Evolutionary conservation across 2,888 invertebrate species (phyloP).

Genomic region (Andrena haemorrhoa): DNA sequence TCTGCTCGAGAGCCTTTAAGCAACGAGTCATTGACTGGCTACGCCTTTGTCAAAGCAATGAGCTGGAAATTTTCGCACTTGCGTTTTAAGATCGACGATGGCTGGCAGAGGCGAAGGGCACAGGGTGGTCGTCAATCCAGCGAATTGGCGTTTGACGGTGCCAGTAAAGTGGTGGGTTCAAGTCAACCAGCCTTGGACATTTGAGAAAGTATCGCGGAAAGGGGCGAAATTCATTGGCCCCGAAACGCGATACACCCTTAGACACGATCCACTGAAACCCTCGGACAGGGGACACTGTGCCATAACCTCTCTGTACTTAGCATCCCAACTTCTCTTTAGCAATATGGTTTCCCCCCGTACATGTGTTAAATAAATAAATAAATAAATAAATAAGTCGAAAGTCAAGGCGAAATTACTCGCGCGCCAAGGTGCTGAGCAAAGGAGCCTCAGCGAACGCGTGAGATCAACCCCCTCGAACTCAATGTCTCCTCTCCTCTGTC

Average conservation of each 20-base stretch:
- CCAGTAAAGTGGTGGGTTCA: background rate
- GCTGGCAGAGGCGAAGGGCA: background rate
- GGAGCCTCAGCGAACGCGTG: background rate
- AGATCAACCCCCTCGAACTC: background rate
- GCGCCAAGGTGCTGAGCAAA: background rate
- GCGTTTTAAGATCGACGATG: conserved; percentile 54
- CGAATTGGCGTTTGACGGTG: conserved; percentile 10
- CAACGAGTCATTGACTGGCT: conserved; percentile 67
- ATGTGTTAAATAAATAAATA: background rate
- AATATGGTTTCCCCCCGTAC: background rate
- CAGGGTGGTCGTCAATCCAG: background rate
- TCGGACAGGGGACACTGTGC: conserved; percentile 7
- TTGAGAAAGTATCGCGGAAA: background rate
- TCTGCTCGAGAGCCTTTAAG: conserved; percentile 67
- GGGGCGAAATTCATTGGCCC: conserved; percentile 1
- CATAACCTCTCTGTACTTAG: background rate
- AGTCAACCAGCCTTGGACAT: conserved; percentile 1
- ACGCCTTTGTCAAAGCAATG: conserved; percentile 61
- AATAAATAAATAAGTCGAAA: background rate
- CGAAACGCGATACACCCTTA: background rate
- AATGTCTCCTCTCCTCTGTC: background rate
- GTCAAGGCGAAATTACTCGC: background rate
- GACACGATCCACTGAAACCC: conserved; percentile 29
- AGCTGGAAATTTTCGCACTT: conserved; percentile 61
- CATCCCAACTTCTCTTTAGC: background rate